phyloP scores from a whole-genome alignment of 2,797 vertebrate species.

The Clarias fuscus region DNA sequence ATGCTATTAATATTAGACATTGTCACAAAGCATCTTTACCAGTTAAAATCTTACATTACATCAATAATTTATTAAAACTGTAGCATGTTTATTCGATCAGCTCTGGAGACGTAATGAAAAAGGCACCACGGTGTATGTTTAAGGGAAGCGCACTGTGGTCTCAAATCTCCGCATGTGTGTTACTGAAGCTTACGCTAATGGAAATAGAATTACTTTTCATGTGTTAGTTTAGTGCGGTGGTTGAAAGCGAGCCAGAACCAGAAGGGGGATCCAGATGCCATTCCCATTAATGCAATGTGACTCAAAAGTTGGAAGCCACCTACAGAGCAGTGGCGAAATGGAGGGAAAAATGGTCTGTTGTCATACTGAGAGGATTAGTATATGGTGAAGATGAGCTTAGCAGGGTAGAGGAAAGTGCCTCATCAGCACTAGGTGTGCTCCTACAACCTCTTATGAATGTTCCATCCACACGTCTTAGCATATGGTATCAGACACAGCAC shows the following conservation, averaged over 20 bases:
- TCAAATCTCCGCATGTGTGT: conserved; percentile 39
- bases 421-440: conserved; percentile 40
- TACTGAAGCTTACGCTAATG: conserved; percentile 50
- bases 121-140: conserved; percentile 45
- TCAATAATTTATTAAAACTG: conserved; percentile 45
- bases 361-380: conserved; percentile 54
- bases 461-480: conserved; percentile 32
- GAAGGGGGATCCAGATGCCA: conserved; percentile 58
- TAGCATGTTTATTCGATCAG: conserved; percentile 48
- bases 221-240: conserved; percentile 46
- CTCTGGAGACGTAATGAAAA: conserved; percentile 22
- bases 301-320: conserved; percentile 60
- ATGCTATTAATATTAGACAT: background rate
- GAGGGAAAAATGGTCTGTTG: conserved; percentile 53
- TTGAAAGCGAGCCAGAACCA: conserved; percentile 47
- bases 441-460: conserved; percentile 31
- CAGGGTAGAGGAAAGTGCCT: conserved; percentile 48
- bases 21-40: background rate
- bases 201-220: conserved; percentile 52
- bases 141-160: conserved; percentile 46
- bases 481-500: conserved; percentile 6
- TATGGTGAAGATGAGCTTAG: conserved; percentile 45
- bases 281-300: conserved; percentile 61
- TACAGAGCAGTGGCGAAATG: conserved; percentile 50
- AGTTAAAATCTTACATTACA: conserved; percentile 12